A percentile compares a stretch with the other conserved stretches of the same genome.
Evolutionary conservation across 2,797 vertebrate species (phyloP).

Genomic region (Sarcoramphus papa): DNA sequence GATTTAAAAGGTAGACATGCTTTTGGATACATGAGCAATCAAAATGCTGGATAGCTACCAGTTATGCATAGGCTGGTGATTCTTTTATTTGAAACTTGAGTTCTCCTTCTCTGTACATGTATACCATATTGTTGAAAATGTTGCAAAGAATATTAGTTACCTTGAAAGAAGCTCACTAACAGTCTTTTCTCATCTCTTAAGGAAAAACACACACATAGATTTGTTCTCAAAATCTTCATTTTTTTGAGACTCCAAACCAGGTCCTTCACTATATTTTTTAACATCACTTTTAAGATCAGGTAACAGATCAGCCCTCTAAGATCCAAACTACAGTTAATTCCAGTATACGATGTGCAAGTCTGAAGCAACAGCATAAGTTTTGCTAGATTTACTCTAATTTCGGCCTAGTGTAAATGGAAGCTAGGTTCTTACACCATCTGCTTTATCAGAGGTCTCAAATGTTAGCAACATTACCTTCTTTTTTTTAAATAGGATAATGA

Average conservation of each 20-base stretch:
- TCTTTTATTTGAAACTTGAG: not conserved
- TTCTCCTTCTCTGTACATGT: not conserved
- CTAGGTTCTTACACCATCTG: not conserved
- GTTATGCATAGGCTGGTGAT: not conserved
- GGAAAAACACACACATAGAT: not conserved
- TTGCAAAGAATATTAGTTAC: not conserved
- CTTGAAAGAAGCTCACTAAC: not conserved
- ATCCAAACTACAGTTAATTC: not conserved
- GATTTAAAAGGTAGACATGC: not conserved
- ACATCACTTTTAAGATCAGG: not conserved
- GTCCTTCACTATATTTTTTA: not conserved
- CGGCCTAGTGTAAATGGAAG: not conserved
- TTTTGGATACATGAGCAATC: not conserved
- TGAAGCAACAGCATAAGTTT: not conserved
- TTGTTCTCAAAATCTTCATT: not conserved
- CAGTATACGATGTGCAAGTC: not conserved
- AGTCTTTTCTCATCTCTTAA: not conserved
- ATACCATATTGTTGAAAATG: not conserved
- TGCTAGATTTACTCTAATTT: not conserved
- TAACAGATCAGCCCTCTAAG: not conserved
- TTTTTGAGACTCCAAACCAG: not conserved
- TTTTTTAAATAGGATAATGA: not conserved
- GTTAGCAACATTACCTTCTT: not conserved
- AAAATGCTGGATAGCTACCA: not conserved
- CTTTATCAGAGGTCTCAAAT: not conserved